A percentile compares a stretch with the other conserved stretches of the same genome.
Evolutionary conservation across 2,113 vertebrate species (phyloP).

Genomic region (Montifringilla adamsi): DNA sequence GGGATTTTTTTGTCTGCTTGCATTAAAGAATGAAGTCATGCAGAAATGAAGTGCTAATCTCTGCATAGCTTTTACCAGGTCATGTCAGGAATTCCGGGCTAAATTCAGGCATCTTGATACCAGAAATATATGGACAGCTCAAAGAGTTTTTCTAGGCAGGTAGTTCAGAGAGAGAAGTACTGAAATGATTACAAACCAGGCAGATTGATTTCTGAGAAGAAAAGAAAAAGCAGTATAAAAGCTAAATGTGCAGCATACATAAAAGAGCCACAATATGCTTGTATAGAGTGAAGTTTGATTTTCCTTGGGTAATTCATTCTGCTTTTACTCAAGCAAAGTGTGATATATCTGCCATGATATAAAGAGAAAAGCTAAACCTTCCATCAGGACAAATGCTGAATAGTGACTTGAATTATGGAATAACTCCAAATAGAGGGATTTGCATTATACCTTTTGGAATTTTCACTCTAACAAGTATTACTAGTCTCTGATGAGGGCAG

Average conservation of each 20-base stretch:
- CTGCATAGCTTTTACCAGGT: background rate
- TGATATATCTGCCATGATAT: background rate
- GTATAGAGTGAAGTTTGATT: background rate
- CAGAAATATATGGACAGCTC: background rate
- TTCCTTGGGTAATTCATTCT: background rate
- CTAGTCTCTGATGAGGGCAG: background rate
- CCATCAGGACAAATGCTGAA: background rate
- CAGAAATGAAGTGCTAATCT: conserved; percentile 16
- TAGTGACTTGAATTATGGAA: background rate
- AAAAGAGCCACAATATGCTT: background rate
- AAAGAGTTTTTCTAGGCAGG: background rate
- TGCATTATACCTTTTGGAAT: background rate
- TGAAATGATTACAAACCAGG: background rate
- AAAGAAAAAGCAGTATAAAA: background rate
- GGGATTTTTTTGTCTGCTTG: background rate
- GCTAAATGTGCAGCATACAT: background rate
- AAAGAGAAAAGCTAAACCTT: background rate
- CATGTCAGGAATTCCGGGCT: background rate
- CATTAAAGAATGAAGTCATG: background rate
- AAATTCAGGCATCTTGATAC: background rate
- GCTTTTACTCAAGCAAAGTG: background rate
- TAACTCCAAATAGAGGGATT: background rate
- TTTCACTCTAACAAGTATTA: background rate
- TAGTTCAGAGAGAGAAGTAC: background rate
- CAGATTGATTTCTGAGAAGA: background rate